phyloP scores from a whole-genome alignment of 2,888 invertebrate species.

The Diarsia rubi region DNA sequence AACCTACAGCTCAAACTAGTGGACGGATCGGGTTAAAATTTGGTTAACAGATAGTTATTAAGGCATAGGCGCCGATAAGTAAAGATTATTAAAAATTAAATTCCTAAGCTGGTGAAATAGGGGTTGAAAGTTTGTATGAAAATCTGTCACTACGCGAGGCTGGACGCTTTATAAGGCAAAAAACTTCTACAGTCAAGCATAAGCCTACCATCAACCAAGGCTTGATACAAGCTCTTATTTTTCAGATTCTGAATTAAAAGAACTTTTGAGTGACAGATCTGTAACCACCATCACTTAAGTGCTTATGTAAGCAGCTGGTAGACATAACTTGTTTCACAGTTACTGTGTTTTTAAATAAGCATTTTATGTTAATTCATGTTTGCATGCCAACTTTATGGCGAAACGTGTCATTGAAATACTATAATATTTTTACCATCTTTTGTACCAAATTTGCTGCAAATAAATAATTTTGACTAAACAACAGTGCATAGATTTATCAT shows the following conservation, averaged over 20 bases:
- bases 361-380: too few relatives aligned
- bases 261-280: neutral
- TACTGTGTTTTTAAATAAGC: too few relatives aligned
- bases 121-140: neutral
- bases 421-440: too few relatives aligned
- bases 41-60: neutral
- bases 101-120: neutral
- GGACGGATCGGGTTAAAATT: neutral
- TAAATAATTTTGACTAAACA: too few relatives aligned
- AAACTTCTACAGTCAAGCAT: neutral
- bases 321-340: too few relatives aligned
- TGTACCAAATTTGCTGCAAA: too few relatives aligned
- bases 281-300: neutral
- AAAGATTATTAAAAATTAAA: neutral
- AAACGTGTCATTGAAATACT: too few relatives aligned
- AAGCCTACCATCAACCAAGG: neutral
- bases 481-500: too few relatives aligned
- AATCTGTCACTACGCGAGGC: neutral
- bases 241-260: too few relatives aligned
- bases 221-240: neutral
- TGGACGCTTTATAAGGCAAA: too few relatives aligned
- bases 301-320: neutral
- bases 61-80: too few relatives aligned
- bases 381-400: too few relatives aligned
- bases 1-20: neutral